These are phyloP conservation scores for Ceratina australensis DNA, from an alignment of 1,140 invertebrate genomes.

Conservation along the genomic window DNA sequence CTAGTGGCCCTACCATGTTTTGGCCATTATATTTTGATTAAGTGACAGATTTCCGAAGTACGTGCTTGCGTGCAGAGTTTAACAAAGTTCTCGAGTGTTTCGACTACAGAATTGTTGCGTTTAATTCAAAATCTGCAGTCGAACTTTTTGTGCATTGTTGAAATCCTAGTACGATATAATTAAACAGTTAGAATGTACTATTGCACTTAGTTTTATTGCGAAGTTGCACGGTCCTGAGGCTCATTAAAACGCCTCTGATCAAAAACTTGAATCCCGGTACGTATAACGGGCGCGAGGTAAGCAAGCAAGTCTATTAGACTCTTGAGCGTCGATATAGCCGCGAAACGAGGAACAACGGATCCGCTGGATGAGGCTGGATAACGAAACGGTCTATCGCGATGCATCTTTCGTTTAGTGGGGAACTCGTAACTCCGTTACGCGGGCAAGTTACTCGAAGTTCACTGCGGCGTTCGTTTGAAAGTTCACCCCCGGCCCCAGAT, in stretches of 20 bases:
- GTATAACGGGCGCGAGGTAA: not conserved
- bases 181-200: no score
- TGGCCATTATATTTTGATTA: no score
- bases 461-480: not conserved
- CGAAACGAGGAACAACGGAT: not conserved
- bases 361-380: not conserved
- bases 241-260: not conserved
- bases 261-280: not conserved
- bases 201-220: no score
- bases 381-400: conserved; percentile 30
- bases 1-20: no score
- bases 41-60: no score
- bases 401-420: conserved; percentile 32
- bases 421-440: conserved; percentile 37
- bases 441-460: conserved; percentile 23
- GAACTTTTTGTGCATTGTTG: no score
- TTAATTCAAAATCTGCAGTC: no score
- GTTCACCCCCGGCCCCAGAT: conserved; percentile 7
- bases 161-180: no score
- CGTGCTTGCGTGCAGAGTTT: no score
- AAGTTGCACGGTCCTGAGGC: not conserved
- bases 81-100: no score
- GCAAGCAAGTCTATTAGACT: not conserved
- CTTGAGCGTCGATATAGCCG: not conserved
- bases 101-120: no score